Conservation (phyloP, 1,140 invertebrate genomes). For the Macrobrachium nipponense region DNA sequence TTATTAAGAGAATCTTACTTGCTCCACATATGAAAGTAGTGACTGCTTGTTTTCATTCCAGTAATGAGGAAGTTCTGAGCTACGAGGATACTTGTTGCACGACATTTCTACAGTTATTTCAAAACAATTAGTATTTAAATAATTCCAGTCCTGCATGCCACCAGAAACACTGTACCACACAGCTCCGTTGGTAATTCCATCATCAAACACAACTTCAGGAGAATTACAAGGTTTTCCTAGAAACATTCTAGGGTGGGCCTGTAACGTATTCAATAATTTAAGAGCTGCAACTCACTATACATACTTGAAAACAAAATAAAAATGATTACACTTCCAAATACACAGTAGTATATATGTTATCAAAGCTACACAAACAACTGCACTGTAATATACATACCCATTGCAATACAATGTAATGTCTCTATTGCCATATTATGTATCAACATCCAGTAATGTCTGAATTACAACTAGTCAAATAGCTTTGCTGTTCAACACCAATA, state of each 20-base stretch:
- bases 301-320: no score
- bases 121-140: conserved; percentile 90
- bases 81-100: conserved; percentile 90
- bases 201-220: conserved; percentile 78
- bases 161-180: conserved; percentile 89
- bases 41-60: conserved; percentile 92
- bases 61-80: conserved; percentile 79
- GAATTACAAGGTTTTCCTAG: conserved; percentile 77
- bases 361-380: no score
- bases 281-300: no score
- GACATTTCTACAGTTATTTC: conserved; percentile 96
- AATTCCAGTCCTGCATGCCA: conserved; percentile 99
- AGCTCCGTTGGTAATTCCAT: conserved; percentile 93
- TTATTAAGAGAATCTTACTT: conserved; percentile 72
- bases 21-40: conserved; percentile 87
- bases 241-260: conserved; percentile 87
- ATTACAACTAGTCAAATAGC: no score
- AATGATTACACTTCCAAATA: no score
- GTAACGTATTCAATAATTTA: conserved; percentile 59
- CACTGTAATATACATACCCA: no score
- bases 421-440: no score
- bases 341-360: no score
- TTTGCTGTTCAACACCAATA: no score
- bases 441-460: no score
- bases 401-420: no score